Evolutionary conservation across 2,888 invertebrate genomes (phyloP), one percentile per base, ranked within the genome.

Genomic region (Cryptus armator): DNA sequence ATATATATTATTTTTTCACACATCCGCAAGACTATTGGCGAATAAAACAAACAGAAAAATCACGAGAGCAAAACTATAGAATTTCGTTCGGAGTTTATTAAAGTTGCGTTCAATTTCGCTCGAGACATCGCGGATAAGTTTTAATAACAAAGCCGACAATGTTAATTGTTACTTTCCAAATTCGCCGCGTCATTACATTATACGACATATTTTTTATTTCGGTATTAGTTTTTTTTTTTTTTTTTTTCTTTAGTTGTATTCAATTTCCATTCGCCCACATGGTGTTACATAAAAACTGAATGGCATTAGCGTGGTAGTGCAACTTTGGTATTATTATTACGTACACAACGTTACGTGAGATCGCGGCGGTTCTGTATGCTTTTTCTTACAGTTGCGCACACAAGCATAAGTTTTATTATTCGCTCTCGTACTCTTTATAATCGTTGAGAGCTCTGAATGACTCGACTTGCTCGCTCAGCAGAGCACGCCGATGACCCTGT

Each of bases 401-500:
- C 78, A 37, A 12, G 44, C 53, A 56, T 53, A 74, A 62, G 62
- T 72, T 78, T 84, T 74, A 84, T 84, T 84, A 81, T 84, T 81
- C 76, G 68, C 68, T 64, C 77, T 80, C 32, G 56, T 74, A 64
- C 78, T 75, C 74, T 74, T 74, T 78, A 82, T 85, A 82, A 85
- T 82, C 78, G 75, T 44, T 43, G 82, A 82, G 79, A 66, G 70
- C 16, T 9, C 74, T 46, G 81, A 81, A 85, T 85, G 84, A 85
- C 81, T 74, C 24, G 24, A 24, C 24, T 24, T 24, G 24, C 24
- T 24, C 24, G 24, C 24, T 24, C 24, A 24, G 24, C 24, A 24
- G 74, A 79, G 70, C 85, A 79, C 70, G 44, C 29, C 48, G 64
- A 48, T 71, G 74, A 77, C 74, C 19, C 59, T 56, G 51, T 37